Base-by-base conservation (phyloP, 2,797 vertebrate genomes). In the Garrulus glandarius region DNA sequence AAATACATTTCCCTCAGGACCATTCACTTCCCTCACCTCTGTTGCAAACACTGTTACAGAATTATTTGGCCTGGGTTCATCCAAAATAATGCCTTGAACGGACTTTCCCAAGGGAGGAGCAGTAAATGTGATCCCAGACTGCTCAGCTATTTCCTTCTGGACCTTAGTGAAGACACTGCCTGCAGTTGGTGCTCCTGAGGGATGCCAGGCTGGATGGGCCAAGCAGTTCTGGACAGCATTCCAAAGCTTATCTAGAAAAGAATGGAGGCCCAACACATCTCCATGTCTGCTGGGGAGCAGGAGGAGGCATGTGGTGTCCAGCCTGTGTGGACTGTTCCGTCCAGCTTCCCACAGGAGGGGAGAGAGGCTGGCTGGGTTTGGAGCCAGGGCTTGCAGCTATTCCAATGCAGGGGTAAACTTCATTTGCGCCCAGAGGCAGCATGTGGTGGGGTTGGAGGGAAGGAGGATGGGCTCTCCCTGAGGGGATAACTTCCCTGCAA, bases 311-410 rank as follows among this genome's bases (percentile, higher is more conserved):
- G 29, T 27, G 32, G 12, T 32, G 18, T 43, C 26, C 63, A 83
- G 37, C 4, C 29, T 6, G 13, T 41, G 55, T 9, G 47, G 23
- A 11, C 14, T 13, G 37, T 4, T 18, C 57, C 74, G 67, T 60
- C 34, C 72, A 87, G 37, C 71, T 94, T 91, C 89, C 84, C 91
- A 89, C 24, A 46, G 79, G 37, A 85, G 36, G 12, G 0, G 11
- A 46, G 34, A 57, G 69, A 77, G 43, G 1, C 68, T n/a, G 63
- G 10, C 7, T 89, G 59, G 55, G 29, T 93, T 82, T 67, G 84
- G 64, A 92, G 71, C 77, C 85, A 69, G 74, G 43, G 41, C 30
- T 92, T 39, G 30, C 52, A 79, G 85, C 26, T 72, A 74, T 85
- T 70, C 3, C 3, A 63, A 5, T 4, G 21, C 18, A 41, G 59